Evolutionary conservation across 2,113 vertebrate species (phyloP).

Genomic region (Phalacrocorax brasilianus): DNA sequence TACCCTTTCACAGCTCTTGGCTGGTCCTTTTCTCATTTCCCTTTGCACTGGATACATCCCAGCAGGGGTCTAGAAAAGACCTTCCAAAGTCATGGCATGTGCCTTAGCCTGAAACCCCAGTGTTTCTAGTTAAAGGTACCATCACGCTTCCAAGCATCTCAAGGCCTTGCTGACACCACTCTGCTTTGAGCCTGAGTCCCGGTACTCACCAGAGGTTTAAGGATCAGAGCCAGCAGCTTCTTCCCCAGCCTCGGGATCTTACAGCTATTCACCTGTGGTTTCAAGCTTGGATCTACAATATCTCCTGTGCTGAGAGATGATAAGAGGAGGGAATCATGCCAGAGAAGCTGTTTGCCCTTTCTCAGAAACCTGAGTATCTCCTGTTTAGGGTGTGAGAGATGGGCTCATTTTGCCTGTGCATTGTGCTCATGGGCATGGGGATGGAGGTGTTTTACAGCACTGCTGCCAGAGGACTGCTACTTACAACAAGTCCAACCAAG

Average conservation of each 20-base stretch:
- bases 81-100: background rate
- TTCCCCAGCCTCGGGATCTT: slow-evolving; percentile 73
- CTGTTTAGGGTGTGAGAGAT: background rate
- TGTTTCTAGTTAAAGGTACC: background rate
- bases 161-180: background rate
- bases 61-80: background rate
- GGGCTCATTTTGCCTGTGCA: background rate
- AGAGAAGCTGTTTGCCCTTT: background rate
- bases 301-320: slow-evolving; percentile 71
- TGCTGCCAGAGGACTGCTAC: background rate
- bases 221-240: slow-evolving; percentile 74
- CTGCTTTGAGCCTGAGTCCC: background rate
- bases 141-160: background rate
- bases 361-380: background rate
- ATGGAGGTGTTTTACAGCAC: background rate
- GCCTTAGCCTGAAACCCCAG: background rate
- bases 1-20: background rate
- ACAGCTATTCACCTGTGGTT: slow-evolving; percentile 22
- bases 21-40: background rate
- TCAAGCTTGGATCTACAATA: slow-evolving; percentile 76
- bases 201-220: slow-evolving; percentile 83
- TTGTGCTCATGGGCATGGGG: accelerated
- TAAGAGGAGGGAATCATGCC: background rate
- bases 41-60: background rate
- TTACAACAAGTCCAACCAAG: slow-evolving; percentile 41